Evolutionary conservation across 2,113 vertebrate genomes (phyloP).

Genomic region (Thunnus thynnus): DNA sequence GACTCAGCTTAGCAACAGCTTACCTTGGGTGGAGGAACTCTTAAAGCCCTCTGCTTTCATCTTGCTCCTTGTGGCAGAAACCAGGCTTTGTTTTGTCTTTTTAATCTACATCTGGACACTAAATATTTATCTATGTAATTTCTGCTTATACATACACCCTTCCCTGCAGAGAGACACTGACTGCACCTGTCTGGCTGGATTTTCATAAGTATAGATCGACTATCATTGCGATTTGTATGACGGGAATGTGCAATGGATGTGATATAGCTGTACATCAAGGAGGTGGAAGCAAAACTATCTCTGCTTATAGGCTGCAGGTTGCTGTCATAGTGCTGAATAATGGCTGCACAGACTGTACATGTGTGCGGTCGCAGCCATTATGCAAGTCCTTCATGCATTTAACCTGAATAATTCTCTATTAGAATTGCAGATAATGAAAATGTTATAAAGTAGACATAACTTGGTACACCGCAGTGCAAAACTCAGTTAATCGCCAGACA

Average conservation of each 20-base stretch:
- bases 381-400: constrained; percentile 60
- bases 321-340: constrained; percentile 20
- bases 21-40: constrained; percentile 63
- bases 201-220: constrained; percentile 30
- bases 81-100: constrained; percentile 60
- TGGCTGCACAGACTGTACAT: constrained; percentile 17
- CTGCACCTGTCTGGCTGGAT: constrained; percentile 5
- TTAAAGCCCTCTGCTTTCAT: constrained; percentile 63
- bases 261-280: not conserved
- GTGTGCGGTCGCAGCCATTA: constrained; percentile 40
- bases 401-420: constrained; percentile 66
- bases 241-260: not conserved
- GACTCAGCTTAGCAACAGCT: constrained; percentile 76
- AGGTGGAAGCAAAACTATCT: constrained; percentile 6
- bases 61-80: constrained; percentile 59
- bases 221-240: not conserved
- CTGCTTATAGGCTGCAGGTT: constrained; percentile 21
- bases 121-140: constrained; percentile 66
- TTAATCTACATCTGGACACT: constrained; percentile 60
- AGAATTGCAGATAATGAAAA: constrained; percentile 48
- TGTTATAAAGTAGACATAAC: constrained; percentile 40
- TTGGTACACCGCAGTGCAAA: constrained; percentile 28
- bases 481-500: constrained; percentile 20
- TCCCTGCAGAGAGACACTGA: constrained; percentile 21
- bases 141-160: constrained; percentile 31